Evolutionary conservation across 2,113 vertebrate species (phyloP).

Genomic region (Hemiscyllium ocellatum): DNA sequence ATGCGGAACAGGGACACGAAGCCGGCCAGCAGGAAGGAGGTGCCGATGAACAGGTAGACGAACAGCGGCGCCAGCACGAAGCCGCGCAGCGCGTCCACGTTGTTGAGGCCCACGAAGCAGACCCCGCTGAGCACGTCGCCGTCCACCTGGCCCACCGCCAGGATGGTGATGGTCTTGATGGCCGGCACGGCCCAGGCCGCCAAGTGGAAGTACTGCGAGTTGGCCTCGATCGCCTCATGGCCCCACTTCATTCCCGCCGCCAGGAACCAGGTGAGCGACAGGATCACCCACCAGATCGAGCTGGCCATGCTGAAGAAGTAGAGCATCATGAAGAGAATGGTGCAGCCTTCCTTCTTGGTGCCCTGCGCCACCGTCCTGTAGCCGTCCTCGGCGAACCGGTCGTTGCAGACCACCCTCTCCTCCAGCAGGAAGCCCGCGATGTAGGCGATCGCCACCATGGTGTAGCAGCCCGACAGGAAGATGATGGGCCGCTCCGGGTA

Average conservation of each 20-base stretch:
- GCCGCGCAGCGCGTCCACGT: slow-evolving; percentile 82
- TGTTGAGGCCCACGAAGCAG: slow-evolving; percentile 89
- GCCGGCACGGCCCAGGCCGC: slow-evolving; percentile 93
- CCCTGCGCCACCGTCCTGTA: slow-evolving; percentile 84
- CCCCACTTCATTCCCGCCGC: slow-evolving; percentile 95
- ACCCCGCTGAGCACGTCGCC: slow-evolving; percentile 85
- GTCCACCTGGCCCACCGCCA: slow-evolving; percentile 88
- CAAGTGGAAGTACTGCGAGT: slow-evolving; percentile 91
- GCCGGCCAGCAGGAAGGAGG: slow-evolving; percentile 85
- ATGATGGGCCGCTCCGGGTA: slow-evolving; percentile 91
- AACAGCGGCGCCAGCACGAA: slow-evolving; percentile 91
- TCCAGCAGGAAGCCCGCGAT: slow-evolving; percentile 83
- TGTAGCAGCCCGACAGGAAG: slow-evolving; percentile 89
- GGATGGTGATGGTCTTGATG: slow-evolving; percentile 89
- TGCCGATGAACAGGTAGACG: slow-evolving; percentile 89
- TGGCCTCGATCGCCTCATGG: slow-evolving; percentile 91
- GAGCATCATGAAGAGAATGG: slow-evolving; percentile 97
- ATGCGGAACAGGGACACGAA: slow-evolving; percentile 94
- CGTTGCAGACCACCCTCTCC: slow-evolving; percentile 84
- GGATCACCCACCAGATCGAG: slow-evolving; percentile 94
- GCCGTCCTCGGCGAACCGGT: slow-evolving; percentile 76
- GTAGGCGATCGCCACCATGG: slow-evolving; percentile 84
- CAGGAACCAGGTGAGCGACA: slow-evolving; percentile 91
- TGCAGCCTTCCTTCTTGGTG: slow-evolving; percentile 91
- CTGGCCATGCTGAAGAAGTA: slow-evolving; percentile 98